phyloP scores from a whole-genome alignment of 1,140 invertebrate genomes.

The Teleopsis dalmanni region DNA sequence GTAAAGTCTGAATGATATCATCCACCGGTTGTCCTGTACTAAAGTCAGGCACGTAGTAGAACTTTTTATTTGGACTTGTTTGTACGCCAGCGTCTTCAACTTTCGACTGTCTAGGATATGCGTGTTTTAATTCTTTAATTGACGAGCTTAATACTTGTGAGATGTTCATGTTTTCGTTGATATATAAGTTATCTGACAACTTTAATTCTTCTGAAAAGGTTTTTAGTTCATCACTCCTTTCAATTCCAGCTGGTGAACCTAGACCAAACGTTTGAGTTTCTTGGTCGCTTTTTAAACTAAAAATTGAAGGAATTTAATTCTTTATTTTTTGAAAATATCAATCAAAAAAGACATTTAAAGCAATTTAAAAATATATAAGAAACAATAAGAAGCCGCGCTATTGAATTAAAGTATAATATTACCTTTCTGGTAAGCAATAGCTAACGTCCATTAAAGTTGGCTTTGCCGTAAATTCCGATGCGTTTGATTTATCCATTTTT shows the following conservation, averaged over 20 bases:
- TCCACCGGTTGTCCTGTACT: slow-evolving; percentile 27
- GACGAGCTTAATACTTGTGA: not conserved
- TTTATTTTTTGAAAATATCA: too few species aligned
- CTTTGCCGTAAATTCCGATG: slow-evolving; percentile 21
- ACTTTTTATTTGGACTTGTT: slow-evolving; percentile 15
- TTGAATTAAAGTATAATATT: not conserved
- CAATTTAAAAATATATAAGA: slow-evolving; percentile 2
- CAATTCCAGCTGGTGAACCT: too few species aligned
- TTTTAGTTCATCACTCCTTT: too few species aligned
- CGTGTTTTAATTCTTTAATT: not conserved
- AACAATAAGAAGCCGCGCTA: not conserved
- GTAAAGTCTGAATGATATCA: slow-evolving; percentile 13
- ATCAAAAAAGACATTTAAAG: too few species aligned
- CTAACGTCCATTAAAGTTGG: slow-evolving; percentile 37
- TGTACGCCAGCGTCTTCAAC: slow-evolving; percentile 24
- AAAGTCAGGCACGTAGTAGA: slow-evolving; percentile 18
- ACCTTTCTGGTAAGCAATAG: slow-evolving; percentile 23
- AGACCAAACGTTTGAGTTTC: too few species aligned
- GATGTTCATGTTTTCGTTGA: not conserved
- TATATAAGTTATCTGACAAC: slow-evolving; percentile 22
- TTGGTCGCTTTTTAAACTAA: too few species aligned
- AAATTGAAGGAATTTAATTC: too few species aligned
- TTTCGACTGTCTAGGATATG: slow-evolving; percentile 9
- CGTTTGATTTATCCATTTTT: too few species aligned
- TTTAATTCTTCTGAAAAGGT: slow-evolving; percentile 26